Percentiles rank a stretch among this genome's conserved stretches.
Conservation (phyloP, 2,113 vertebrate genomes). For the Cephalopterus ornatus region DNA sequence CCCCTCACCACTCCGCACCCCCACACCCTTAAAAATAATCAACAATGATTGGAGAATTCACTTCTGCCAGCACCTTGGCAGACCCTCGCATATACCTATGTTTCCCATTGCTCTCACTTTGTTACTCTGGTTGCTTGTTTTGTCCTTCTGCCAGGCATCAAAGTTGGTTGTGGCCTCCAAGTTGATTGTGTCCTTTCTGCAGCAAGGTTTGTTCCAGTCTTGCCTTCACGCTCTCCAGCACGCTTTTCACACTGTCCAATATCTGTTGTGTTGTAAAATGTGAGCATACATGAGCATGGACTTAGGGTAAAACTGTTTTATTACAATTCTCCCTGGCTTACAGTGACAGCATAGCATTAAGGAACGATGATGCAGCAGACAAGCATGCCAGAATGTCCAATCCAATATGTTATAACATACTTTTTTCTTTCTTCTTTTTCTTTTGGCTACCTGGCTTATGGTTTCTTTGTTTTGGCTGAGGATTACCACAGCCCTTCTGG, state of each 20-base stretch:
- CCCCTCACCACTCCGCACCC: not conserved
- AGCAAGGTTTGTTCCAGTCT: not conserved
- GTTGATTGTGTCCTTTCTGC: not conserved
- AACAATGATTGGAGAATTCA: not conserved
- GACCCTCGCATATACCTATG: not conserved
- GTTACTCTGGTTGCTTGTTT: not conserved
- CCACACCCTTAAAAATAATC: not conserved
- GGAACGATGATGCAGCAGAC: not conserved
- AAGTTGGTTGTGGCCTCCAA: not conserved
- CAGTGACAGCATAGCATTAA: not conserved
- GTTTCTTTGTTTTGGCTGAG: constrained; percentile 7
- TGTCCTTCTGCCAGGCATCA: not conserved
- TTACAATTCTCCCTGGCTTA: not conserved
- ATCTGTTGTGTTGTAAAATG: not conserved
- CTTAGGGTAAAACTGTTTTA: not conserved
- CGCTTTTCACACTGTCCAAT: not conserved
- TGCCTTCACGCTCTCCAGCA: not conserved
- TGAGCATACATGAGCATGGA: not conserved
- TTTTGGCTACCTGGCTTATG: not conserved
- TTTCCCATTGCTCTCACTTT: not conserved
- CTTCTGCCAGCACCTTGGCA: not conserved
- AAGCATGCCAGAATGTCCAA: not conserved
- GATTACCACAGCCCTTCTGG: not conserved
- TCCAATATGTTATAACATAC: not conserved
- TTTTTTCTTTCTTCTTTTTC: not conserved